Conservation (phyloP, 1,140 invertebrate genomes). For the Procambarus virginalis region DNA sequence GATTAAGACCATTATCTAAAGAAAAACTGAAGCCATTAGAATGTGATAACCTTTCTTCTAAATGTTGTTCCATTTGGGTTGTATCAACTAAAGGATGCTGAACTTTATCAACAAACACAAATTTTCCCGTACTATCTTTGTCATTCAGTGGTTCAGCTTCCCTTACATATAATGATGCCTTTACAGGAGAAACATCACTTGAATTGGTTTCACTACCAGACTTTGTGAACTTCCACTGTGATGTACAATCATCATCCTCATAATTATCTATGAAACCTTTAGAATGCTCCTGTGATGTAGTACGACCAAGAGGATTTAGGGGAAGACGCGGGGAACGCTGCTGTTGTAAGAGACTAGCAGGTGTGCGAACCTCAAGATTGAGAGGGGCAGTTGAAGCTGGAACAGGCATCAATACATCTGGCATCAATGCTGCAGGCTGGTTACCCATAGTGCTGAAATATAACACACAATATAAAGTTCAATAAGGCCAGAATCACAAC, state of each 20-base stretch:
- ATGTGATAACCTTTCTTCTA: constrained; percentile 37
- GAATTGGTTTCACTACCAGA: constrained; percentile 56
- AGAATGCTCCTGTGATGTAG: background rate
- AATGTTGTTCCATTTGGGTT: background rate
- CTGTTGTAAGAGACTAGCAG: constrained; percentile 41
- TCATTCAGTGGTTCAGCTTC: constrained; percentile 37
- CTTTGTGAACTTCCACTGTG: constrained; percentile 16
- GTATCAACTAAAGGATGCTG: constrained; percentile 23
- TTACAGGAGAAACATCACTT: constrained; percentile 48
- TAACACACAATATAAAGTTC: constrained; percentile 41
- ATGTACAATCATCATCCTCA: background rate
- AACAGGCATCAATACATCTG: constrained; percentile 47
- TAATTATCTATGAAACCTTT: background rate
- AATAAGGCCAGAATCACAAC: too few relatives aligned
- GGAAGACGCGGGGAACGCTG: constrained; percentile 36
- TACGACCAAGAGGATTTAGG: constrained; percentile 14
- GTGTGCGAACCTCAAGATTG: constrained; percentile 46
- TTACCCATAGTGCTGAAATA: constrained; percentile 34
- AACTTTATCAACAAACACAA: constrained; percentile 54
- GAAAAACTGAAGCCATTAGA: constrained; percentile 63
- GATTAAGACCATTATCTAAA: constrained; percentile 61
- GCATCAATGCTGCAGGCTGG: constrained; percentile 48
- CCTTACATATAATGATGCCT: constrained; percentile 31
- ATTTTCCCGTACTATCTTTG: constrained; percentile 36
- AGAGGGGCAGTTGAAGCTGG: background rate